phyloP scores from a whole-genome alignment of 2,113 vertebrate species.

The Notothenia rossii region DNA sequence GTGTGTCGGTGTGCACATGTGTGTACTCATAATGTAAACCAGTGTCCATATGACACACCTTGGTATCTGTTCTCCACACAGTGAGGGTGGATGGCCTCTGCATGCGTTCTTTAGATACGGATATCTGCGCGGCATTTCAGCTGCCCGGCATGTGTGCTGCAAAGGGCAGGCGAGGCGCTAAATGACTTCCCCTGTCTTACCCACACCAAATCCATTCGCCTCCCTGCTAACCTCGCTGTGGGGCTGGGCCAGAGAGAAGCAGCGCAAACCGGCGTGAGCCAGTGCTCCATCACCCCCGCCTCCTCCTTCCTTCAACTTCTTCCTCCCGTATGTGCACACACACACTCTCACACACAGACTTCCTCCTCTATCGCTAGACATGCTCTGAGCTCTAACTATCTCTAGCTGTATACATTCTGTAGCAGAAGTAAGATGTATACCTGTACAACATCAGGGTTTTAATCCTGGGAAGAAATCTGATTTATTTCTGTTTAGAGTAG shows the following conservation, averaged over 20 bases:
- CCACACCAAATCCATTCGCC: conserved; percentile 36
- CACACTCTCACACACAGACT: neutral
- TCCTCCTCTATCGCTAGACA: conserved; percentile 26
- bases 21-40: neutral
- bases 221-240: conserved; percentile 47
- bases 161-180: conserved; percentile 60
- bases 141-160: conserved; percentile 30
- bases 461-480: neutral
- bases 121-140: conserved; percentile 41
- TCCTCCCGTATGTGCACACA: conserved; percentile 55
- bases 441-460: neutral
- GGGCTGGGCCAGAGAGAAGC: conserved; percentile 73
- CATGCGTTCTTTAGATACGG: conserved; percentile 16
- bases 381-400: conserved; percentile 1
- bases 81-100: neutral
- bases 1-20: neutral
- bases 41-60: conserved; percentile 8
- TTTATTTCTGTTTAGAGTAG: neutral
- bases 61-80: conserved; percentile 17
- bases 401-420: conserved; percentile 1
- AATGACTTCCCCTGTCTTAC: conserved; percentile 23
- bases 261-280: conserved; percentile 83
- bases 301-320: conserved; percentile 53
- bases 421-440: conserved; percentile 6
- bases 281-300: conserved; percentile 59